phyloP scores from a whole-genome alignment of 2,797 vertebrate genomes.

The Gymnopithys bicolor region DNA sequence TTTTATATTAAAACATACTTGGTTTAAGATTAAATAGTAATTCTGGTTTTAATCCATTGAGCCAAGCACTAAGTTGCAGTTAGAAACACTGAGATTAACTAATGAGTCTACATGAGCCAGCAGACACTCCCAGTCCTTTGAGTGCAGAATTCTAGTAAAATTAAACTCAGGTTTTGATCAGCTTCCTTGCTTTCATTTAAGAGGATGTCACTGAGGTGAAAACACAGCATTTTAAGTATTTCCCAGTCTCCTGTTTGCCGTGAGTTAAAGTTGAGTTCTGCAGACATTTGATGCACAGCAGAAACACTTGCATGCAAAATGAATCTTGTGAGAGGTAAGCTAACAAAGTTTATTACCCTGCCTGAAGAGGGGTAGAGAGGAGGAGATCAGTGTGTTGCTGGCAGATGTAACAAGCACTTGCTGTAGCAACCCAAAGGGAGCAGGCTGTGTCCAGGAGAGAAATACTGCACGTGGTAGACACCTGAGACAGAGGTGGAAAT shows the following conservation, averaged over 20 bases:
- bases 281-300: neutral
- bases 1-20: neutral
- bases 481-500: constrained; percentile 16
- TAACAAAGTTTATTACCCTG: neutral
- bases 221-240: neutral
- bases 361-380: neutral
- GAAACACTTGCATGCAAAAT: neutral
- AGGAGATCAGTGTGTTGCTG: neutral
- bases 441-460: neutral
- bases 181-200: neutral
- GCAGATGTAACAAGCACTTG: neutral
- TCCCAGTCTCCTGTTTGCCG: neutral
- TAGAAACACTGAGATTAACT: neutral
- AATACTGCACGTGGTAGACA: neutral
- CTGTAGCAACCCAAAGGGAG: neutral
- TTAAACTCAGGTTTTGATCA: neutral
- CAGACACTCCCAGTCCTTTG: neutral
- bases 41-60: neutral
- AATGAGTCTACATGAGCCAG: neutral
- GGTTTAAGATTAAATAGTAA: neutral
- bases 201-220: neutral
- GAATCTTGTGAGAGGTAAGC: neutral
- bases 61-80: neutral
- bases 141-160: neutral
- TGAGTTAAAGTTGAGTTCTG: neutral